These are phyloP conservation scores for Prolemur simus DNA, from an alignment of 2,113 vertebrate genomes.

Conservation along the genomic window DNA sequence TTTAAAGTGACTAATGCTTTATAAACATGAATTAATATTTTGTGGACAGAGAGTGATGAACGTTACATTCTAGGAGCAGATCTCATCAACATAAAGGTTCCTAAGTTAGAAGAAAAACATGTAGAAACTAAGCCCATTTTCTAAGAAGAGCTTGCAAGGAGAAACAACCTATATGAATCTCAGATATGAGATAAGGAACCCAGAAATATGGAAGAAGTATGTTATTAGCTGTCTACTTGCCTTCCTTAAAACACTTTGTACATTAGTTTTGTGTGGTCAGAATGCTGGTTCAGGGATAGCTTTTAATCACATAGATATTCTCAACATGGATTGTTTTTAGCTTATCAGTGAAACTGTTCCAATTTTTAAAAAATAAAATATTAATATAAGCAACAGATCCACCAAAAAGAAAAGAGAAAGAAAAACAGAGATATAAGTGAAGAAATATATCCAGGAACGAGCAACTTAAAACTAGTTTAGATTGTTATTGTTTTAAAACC, in stretches of 20 bases:
- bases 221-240: not conserved
- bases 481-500: constrained; percentile 12
- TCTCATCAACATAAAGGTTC: constrained; percentile 13
- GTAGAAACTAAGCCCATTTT: not conserved
- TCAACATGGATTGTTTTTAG: not conserved
- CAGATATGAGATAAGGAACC: not conserved
- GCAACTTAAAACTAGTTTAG: not conserved
- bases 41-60: constrained; percentile 49
- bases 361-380: constrained; percentile 17
- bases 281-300: constrained; percentile 18
- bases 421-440: not conserved
- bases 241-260: not conserved
- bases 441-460: not conserved
- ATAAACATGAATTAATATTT: constrained; percentile 53
- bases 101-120: constrained; percentile 49
- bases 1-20: constrained; percentile 59
- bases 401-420: not conserved
- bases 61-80: constrained; percentile 45
- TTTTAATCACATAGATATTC: constrained; percentile 47
- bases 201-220: not conserved
- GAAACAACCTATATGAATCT: not conserved
- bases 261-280: not conserved
- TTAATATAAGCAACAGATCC: not conserved
- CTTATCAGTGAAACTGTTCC: not conserved
- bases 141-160: not conserved